phyloP scores from a whole-genome alignment of 1,140 invertebrate species.

The Drosophila equinoxialis region DNA sequence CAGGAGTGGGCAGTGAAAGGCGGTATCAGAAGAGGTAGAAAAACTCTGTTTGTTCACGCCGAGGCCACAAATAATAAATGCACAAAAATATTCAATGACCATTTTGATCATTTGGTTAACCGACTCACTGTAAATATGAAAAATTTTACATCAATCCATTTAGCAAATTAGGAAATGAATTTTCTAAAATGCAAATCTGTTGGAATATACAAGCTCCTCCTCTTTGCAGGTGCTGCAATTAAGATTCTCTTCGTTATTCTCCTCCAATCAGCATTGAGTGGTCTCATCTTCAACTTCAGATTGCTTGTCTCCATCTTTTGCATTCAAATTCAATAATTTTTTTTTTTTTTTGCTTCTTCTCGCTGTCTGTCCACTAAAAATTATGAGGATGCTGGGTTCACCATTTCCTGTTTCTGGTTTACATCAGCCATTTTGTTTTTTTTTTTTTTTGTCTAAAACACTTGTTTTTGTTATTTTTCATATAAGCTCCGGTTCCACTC shows the following conservation, averaged over 20 bases:
- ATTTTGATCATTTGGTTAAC: conserved; percentile 66
- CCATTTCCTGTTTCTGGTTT: conserved; percentile 43
- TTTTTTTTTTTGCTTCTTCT: conserved; percentile 36
- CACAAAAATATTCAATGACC: conserved; percentile 43
- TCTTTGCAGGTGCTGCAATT: background rate
- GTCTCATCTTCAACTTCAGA: background rate
- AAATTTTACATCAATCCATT: conserved; percentile 39
- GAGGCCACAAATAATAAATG: conserved; percentile 74
- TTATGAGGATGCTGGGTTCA: conserved; percentile 55
- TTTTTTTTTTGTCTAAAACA: conserved; percentile 31
- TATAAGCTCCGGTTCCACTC: too few species aligned
- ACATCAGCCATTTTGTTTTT: conserved; percentile 56
- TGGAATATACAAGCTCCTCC: background rate
- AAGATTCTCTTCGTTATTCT: conserved; percentile 25
- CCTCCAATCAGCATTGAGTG: conserved; percentile 57
- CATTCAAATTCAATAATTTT: conserved; percentile 70
- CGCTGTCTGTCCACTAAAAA: conserved; percentile 33
- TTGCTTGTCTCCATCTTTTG: background rate
- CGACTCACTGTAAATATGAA: conserved; percentile 74
- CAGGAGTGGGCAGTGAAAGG: background rate
- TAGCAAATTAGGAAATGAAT: conserved; percentile 43
- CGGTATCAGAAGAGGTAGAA: background rate
- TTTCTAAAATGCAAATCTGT: background rate
- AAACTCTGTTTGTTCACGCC: conserved; percentile 27
- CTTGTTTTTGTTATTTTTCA: too few species aligned